Percentiles rank a stretch among this genome's conserved stretches.
Evolutionary conservation across 2,888 invertebrate genomes (phyloP).

Genomic region (Furcula furcula): DNA sequence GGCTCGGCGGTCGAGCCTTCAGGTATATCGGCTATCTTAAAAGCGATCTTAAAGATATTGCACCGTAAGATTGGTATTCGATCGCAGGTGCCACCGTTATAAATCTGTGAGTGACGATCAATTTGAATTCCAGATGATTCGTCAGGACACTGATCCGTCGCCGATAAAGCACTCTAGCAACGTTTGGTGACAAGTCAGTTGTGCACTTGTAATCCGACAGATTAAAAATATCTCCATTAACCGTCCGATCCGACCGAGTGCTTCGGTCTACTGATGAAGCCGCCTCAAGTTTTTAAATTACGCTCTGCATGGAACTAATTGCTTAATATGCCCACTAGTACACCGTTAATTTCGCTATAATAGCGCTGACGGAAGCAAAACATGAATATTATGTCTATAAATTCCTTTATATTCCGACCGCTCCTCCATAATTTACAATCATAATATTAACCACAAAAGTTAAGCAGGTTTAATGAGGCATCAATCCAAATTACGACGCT

Average conservation of each 20-base stretch:
- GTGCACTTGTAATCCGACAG: conserved; percentile 65
- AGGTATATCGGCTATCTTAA: conserved; percentile 4
- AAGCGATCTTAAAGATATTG: conserved; percentile 3
- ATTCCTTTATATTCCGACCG: conserved; percentile 51
- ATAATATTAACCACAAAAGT: conserved; percentile 58
- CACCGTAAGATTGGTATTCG: conserved; percentile 35
- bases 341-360: conserved; percentile 51
- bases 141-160: conserved; percentile 76
- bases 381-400: conserved; percentile 57
- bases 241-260: conserved; percentile 25
- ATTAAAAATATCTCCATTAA: conserved; percentile 57
- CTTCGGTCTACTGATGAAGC: conserved; percentile 22
- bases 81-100: conserved; percentile 23
- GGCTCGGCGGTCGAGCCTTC: conserved; percentile 21
- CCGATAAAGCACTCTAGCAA: conserved; percentile 70
- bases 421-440: conserved; percentile 56
- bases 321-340: conserved; percentile 43
- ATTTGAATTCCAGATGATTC: conserved; percentile 71
- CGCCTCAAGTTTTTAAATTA: conserved; percentile 35
- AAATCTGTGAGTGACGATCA: conserved; percentile 54
- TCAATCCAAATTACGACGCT: conserved; percentile 48
- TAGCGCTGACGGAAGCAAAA: conserved; percentile 45
- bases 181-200: conserved; percentile 74
- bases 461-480: conserved; percentile 63
- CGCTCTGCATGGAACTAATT: conserved; percentile 38